A percentile compares a stretch with the other conserved stretches of the same genome.
Evolutionary conservation across 2,888 invertebrate species (phyloP).

Genomic region (Lasioglossum malachurum): DNA sequence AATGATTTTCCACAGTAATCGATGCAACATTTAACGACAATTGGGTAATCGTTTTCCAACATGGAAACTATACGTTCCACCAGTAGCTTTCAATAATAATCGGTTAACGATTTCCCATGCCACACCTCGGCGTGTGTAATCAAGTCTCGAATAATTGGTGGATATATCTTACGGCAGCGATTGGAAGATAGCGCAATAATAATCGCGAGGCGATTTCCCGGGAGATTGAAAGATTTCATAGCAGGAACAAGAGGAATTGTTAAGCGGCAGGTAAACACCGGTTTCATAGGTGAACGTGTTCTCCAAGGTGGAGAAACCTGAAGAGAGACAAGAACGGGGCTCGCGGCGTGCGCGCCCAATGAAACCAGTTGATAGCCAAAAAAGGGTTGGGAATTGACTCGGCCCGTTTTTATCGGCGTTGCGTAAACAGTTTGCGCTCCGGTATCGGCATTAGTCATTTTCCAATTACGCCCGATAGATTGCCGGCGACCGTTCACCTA

Average conservation of each 20-base stretch:
- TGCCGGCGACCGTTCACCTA: conserved; percentile 7
- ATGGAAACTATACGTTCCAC: neutral
- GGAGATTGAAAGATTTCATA: neutral
- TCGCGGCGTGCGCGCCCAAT: conserved; percentile 14
- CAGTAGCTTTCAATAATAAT: neutral
- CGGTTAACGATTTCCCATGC: neutral
- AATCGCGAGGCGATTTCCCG: neutral
- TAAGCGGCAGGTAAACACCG: conserved; percentile 8
- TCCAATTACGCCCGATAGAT: conserved; percentile 56
- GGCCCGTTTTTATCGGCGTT: conserved; percentile 46
- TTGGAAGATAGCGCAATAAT: neutral
- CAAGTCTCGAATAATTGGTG: neutral
- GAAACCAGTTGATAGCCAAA: conserved; percentile 59
- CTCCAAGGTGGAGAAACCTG: conserved; percentile 44
- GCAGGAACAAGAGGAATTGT: neutral
- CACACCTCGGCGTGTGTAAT: neutral
- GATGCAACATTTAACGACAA: too few species aligned
- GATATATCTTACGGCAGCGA: neutral
- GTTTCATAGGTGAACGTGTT: conserved; percentile 1
- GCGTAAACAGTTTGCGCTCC: conserved; percentile 48
- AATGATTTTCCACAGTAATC: neutral
- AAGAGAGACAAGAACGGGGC: conserved; percentile 29
- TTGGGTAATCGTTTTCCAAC: neutral
- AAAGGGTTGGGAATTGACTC: conserved; percentile 58
- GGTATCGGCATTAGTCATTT: conserved; percentile 50